Percentiles rank a stretch among this genome's conserved stretches.
Conservation (phyloP, 2,797 vertebrate species). For the Tokudaia muenninki region DNA sequence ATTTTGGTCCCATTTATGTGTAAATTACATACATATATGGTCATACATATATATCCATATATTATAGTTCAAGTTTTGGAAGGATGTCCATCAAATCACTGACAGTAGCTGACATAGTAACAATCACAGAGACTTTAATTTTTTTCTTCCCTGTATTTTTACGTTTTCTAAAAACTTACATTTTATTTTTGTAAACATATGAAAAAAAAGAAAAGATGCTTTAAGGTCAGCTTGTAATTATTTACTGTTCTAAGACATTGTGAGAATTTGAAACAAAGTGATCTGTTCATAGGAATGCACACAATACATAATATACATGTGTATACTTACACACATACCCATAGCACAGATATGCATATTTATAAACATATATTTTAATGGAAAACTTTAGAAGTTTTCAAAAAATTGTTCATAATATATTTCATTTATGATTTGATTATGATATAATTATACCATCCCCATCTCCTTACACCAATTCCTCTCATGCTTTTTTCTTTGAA, state of each 20-base stretch:
- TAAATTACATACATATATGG: conserved; percentile 84
- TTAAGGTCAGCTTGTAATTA: conserved; percentile 65
- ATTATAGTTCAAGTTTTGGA: conserved; percentile 78
- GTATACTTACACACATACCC: background rate
- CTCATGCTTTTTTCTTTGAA: background rate
- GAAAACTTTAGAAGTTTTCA: background rate
- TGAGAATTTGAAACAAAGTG: conserved; percentile 60
- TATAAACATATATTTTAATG: background rate
- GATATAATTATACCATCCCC: background rate
- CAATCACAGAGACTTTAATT: conserved; percentile 27
- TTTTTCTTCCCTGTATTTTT: conserved; percentile 66
- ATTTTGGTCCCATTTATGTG: conserved; percentile 84
- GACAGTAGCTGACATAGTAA: conserved; percentile 76
- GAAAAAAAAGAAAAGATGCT: conserved; percentile 63
- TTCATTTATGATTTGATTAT: background rate
- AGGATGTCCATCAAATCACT: conserved; percentile 82
- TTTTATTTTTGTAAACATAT: conserved; percentile 69
- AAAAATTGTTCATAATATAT: background rate
- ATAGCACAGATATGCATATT: background rate
- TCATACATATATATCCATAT: conserved; percentile 84
- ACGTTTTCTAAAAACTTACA: conserved; percentile 72
- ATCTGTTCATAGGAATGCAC: background rate
- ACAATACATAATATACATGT: background rate
- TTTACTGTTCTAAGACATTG: conserved; percentile 52
- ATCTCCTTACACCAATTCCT: background rate